Evolutionary conservation across 1,140 invertebrate species (phyloP), one percentile per base, ranked within the genome.

Genomic region (Bombus picipes): DNA sequence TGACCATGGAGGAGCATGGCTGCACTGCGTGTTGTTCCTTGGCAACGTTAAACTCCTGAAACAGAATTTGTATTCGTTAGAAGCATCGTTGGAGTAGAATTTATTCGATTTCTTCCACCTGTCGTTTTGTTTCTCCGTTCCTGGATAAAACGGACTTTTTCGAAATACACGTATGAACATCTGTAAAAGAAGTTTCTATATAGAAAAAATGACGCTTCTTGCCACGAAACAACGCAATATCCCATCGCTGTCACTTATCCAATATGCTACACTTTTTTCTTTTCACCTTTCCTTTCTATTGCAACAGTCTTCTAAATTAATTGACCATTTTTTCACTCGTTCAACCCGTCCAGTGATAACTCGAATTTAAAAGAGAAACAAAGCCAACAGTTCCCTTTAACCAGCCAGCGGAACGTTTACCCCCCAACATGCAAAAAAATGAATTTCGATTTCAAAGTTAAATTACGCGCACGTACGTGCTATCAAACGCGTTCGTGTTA

Each of bases 1-100:
- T 85, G 53, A 87, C 62, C 65, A 90, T 81, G 13, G 91, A 80
- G 25, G 92, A 88, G 1, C 76, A 84, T 39, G 96, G 96, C 91
- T 97, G 96, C 37, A 97, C 95, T 13, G 95, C 94, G 72, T 96
- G 96, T 76, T 96, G 96, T 88, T 97, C 97, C 90, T 96, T 97
- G 41, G 96, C 93, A 68, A 97, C 94, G 86, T 96, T 97, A 86
- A 97, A 97, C 91, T 97, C 96, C 97, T 97, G 93, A 32, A 95
- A 94, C 15, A 65, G 34, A 71, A 83, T 39, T 39, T 47, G 1
- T 22, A 5, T 28, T n/a, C 28, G 22, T 82, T 22, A 82, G 34
- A 70, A 53, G 25, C 25, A 70, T 53, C 15, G 1, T 53, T 9
- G 25, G 12, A 2, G 0, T 6, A 6, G 18, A 57, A 13, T 28